Evolutionary conservation across 64 coral and sea anemone genomes (phyloP).

Genomic region (Astreopora myriophthalma): DNA sequence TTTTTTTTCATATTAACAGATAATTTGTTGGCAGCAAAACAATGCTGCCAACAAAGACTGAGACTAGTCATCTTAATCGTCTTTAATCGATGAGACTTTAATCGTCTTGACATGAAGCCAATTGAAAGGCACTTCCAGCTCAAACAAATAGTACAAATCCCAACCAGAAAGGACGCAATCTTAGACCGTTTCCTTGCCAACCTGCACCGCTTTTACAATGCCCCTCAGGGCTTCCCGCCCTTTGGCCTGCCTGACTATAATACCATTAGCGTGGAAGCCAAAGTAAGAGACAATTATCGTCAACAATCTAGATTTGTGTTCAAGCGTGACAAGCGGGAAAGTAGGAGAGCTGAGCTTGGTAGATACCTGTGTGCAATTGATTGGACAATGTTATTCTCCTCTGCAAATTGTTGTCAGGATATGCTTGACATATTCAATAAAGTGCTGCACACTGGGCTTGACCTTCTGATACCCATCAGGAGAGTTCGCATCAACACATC

Average conservation of each 20-base stretch:
- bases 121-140: not conserved
- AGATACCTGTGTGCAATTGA: slow-evolving; percentile 38
- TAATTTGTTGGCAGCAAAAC: too few relatives aligned
- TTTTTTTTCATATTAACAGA: too few relatives aligned
- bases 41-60: too few relatives aligned
- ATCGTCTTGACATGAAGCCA: not conserved
- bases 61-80: too few relatives aligned
- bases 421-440: not conserved
- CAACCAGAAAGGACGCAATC: not conserved
- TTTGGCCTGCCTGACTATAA: not conserved
- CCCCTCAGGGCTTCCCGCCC: not conserved
- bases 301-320: slow-evolving; percentile 16
- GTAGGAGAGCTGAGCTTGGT: slow-evolving; percentile 10
- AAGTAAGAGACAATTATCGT: not conserved
- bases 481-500: not conserved
- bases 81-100: too few relatives aligned
- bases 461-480: slow-evolving; percentile 9
- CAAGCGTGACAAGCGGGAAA: not conserved
- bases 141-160: not conserved
- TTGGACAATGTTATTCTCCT: not conserved
- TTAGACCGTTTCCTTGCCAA: not conserved
- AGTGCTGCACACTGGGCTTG: not conserved
- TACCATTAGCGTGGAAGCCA: not conserved
- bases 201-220: not conserved
- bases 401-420: not conserved